phyloP scores from a whole-genome alignment of 2,797 vertebrate genomes.

The Miichthys miiuy region DNA sequence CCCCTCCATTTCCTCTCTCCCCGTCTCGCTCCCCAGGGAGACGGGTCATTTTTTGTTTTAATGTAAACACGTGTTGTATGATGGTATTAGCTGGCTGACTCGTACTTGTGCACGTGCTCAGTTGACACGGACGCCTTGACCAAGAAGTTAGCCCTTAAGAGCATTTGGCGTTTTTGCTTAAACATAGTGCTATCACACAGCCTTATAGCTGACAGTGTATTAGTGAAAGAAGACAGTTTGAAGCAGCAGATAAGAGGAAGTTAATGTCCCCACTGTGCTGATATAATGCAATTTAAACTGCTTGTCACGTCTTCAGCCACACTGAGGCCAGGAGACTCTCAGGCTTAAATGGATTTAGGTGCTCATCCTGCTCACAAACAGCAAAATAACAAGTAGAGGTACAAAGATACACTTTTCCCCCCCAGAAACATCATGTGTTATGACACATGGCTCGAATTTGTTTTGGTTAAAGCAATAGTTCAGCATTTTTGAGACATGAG shows the following conservation, averaged over 20 bases:
- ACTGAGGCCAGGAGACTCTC: neutral
- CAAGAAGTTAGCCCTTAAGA: neutral
- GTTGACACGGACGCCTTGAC: neutral
- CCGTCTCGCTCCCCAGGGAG: slow-evolving; percentile 26
- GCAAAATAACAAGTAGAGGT: too few species aligned
- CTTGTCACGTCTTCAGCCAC: neutral
- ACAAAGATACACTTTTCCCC: neutral
- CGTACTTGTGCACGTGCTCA: slow-evolving; percentile 36
- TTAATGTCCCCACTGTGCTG: slow-evolving; percentile 3
- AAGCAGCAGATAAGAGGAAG: slow-evolving; percentile 1
- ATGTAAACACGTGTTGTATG: slow-evolving; percentile 45
- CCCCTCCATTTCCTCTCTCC: slow-evolving; percentile 57
- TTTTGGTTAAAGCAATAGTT: neutral
- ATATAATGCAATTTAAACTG: slow-evolving; percentile 5
- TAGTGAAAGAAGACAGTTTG: neutral
- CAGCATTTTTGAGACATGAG: neutral
- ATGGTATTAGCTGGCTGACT: slow-evolving; percentile 16
- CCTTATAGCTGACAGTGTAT: neutral
- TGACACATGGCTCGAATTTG: neutral
- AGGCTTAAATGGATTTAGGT: neutral
- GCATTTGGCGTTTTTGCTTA: slow-evolving; percentile 11
- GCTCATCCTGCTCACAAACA: neutral
- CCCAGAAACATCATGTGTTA: neutral
- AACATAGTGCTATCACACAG: neutral
- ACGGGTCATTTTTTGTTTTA: slow-evolving; percentile 18